These are phyloP conservation scores for Thyatira batis DNA, from an alignment of 2,888 invertebrate genomes.

Conservation along the genomic window DNA sequence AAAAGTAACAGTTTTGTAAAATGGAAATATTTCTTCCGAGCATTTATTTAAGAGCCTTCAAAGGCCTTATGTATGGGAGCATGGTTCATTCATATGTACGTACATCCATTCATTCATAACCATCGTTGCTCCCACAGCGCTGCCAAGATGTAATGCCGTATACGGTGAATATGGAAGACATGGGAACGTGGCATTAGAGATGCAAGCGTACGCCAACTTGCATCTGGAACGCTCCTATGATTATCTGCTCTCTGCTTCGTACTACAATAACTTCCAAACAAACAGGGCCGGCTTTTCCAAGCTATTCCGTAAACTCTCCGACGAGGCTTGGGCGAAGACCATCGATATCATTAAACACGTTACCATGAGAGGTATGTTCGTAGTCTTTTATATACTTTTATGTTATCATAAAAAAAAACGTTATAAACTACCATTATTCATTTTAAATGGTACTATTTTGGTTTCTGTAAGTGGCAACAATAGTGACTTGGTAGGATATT, in stretches of 20 bases:
- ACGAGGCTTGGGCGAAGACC: slow-evolving; percentile 87
- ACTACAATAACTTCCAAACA: slow-evolving; percentile 89
- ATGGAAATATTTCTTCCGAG: no score
- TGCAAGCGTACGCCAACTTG: slow-evolving; percentile 82
- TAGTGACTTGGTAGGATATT: no score
- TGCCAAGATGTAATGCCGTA: slow-evolving; percentile 84
- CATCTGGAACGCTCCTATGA: slow-evolving; percentile 89
- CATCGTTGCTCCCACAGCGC: slow-evolving; percentile 37
- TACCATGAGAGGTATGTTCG: slow-evolving; percentile 85
- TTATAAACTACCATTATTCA: no score
- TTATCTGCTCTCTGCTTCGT: slow-evolving; percentile 87
- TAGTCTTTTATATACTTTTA: background rate
- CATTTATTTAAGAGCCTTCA: no score
- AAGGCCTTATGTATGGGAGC: no score
- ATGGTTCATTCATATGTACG: background rate
- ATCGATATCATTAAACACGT: slow-evolving; percentile 90
- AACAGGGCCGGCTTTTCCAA: slow-evolving; percentile 90
- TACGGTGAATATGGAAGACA: slow-evolving; percentile 84
- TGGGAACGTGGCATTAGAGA: slow-evolving; percentile 61
- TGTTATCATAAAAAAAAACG: no score
- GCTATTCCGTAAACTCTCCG: slow-evolving; percentile 87
- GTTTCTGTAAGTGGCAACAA: background rate
- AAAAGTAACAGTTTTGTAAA: no score
- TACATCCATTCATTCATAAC: slow-evolving; percentile 2
- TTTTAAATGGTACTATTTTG: background rate